Percentiles rank a stretch among this genome's conserved stretches.
Evolutionary conservation across 2,113 vertebrate genomes (phyloP).

Genomic region (Porphyrio hochstetteri): DNA sequence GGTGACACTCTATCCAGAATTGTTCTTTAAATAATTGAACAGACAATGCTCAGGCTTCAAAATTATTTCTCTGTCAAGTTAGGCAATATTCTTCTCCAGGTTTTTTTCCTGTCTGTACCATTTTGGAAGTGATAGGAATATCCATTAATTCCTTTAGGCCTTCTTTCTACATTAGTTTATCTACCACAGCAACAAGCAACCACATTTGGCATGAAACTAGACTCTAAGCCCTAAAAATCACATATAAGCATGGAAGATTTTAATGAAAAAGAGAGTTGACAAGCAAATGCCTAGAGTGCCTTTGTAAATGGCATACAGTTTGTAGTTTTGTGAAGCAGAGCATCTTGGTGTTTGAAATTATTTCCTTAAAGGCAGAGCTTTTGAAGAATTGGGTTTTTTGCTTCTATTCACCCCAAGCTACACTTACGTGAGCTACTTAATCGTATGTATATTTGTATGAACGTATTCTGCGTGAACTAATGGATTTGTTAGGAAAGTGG

Average conservation of each 20-base stretch:
- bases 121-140: conserved; percentile 14
- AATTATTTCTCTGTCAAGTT: not conserved
- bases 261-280: conserved; percentile 65
- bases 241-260: conserved; percentile 22
- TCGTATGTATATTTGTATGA: not conserved
- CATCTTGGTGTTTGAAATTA: conserved; percentile 62
- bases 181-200: conserved; percentile 14
- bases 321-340: conserved; percentile 64
- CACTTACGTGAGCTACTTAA: not conserved
- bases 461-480: not conserved
- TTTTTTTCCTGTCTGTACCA: not conserved
- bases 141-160: conserved; percentile 23
- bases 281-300: conserved; percentile 67
- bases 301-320: conserved; percentile 62
- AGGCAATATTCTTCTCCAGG: not conserved
- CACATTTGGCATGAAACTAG: conserved; percentile 43
- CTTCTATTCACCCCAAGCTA: conserved; percentile 33
- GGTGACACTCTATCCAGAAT: not conserved
- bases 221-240: conserved; percentile 44
- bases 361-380: conserved; percentile 61
- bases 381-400: conserved; percentile 17
- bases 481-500: not conserved
- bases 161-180: conserved; percentile 50
- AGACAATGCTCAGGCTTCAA: not conserved
- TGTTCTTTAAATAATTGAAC: not conserved